These are phyloP conservation scores for Scaptomyza caliginosa DNA, from an alignment of 2,888 invertebrate genomes.

Conservation along the genomic window DNA sequence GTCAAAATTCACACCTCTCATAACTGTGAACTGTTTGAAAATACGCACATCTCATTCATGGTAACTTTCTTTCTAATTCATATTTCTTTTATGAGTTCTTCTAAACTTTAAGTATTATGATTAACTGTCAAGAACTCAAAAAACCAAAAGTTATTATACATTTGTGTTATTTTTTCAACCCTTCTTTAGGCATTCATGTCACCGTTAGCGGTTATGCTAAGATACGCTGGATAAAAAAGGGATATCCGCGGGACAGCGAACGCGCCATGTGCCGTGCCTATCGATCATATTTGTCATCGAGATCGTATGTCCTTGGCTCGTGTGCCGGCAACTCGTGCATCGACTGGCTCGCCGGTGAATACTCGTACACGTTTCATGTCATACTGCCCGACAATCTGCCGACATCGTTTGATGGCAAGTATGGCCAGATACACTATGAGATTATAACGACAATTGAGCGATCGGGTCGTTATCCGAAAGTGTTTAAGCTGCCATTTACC, in stretches of 20 bases:
- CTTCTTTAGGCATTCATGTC: slow-evolving; percentile 83
- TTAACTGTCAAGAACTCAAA: too few relatives aligned
- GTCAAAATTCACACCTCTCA: neutral
- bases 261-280: slow-evolving; percentile 83
- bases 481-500: slow-evolving; percentile 91
- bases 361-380: slow-evolving; percentile 92
- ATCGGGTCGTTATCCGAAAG: slow-evolving; percentile 93
- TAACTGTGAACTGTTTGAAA: slow-evolving; percentile 2
- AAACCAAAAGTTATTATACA: too few relatives aligned
- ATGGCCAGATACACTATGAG: slow-evolving; percentile 91
- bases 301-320: slow-evolving; percentile 82
- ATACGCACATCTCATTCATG: slow-evolving; percentile 6
- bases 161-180: neutral
- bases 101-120: too few relatives aligned
- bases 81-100: neutral
- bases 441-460: slow-evolving; percentile 91
- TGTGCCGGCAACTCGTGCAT: slow-evolving; percentile 85
- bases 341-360: slow-evolving; percentile 88
- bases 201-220: slow-evolving; percentile 84
- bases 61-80: neutral
- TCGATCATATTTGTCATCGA: slow-evolving; percentile 83
- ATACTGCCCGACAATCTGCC: slow-evolving; percentile 87
- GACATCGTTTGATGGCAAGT: slow-evolving; percentile 91
- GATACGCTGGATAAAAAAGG: slow-evolving; percentile 84
- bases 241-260: slow-evolving; percentile 83